Percentiles rank a stretch among this genome's conserved stretches.
Evolutionary conservation across 2,888 invertebrate genomes (phyloP).

Genomic region (Mechanitis messenoides): DNA sequence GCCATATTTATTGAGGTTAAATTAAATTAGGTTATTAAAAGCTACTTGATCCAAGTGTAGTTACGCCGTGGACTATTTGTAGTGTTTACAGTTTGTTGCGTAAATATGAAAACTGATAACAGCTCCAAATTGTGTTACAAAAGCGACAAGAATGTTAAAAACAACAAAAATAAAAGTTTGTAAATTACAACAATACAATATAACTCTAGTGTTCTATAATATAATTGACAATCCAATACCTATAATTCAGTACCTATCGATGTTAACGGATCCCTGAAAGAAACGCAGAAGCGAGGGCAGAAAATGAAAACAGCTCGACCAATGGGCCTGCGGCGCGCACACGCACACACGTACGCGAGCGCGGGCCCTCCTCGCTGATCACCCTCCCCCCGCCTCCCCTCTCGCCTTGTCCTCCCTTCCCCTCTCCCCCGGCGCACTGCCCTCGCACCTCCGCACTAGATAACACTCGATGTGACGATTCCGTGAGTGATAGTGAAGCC

Average conservation of each 20-base stretch:
- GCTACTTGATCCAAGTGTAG: background rate
- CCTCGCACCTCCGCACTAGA: slow-evolving; percentile 23
- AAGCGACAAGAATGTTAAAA: no score
- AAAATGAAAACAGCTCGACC: slow-evolving; percentile 33
- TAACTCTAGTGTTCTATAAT: no score
- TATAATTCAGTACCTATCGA: no score
- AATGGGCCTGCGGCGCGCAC: slow-evolving; percentile 30
- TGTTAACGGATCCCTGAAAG: slow-evolving; percentile 23
- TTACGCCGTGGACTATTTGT: slow-evolving; percentile 10
- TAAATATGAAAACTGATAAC: slow-evolving; percentile 20
- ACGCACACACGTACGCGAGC: slow-evolving; percentile 25
- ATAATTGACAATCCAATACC: no score
- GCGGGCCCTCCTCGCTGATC: slow-evolving; percentile 14
- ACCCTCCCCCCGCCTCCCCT: slow-evolving; percentile 27
- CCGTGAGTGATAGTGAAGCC: slow-evolving; percentile 38
- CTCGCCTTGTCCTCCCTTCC: slow-evolving; percentile 27
- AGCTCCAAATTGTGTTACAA: slow-evolving; percentile 15
- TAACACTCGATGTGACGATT: slow-evolving; percentile 35
- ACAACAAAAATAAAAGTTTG: no score
- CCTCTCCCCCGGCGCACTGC: slow-evolving; percentile 19
- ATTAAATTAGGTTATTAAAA: no score
- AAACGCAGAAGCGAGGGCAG: slow-evolving; percentile 25
- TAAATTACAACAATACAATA: no score
- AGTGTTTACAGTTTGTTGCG: slow-evolving; percentile 10
- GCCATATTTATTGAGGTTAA: no score